Conservation (phyloP, 2,888 invertebrate species). For the Dione juno region DNA sequence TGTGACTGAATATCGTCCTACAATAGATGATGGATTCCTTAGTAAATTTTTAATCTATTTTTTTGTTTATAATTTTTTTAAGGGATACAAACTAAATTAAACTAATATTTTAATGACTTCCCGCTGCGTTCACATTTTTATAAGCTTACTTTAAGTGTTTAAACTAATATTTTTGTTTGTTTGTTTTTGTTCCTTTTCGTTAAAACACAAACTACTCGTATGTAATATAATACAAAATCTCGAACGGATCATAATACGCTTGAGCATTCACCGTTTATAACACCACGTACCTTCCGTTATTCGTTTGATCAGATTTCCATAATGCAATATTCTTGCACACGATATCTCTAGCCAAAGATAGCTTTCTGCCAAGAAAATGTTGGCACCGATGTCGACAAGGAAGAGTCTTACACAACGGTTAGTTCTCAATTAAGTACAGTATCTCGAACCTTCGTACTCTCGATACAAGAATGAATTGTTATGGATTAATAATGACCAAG, state of each 20-base stretch:
- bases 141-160: too few species aligned
- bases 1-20: too few species aligned
- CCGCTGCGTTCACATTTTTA: too few species aligned
- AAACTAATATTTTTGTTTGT: too few species aligned
- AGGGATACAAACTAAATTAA: too few species aligned
- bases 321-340: slow-evolving; percentile 50
- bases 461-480: slow-evolving; percentile 24
- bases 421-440: slow-evolving; percentile 67
- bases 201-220: too few species aligned
- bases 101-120: too few species aligned
- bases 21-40: too few species aligned
- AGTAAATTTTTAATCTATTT: too few species aligned
- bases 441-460: slow-evolving; percentile 27
- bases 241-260: not conserved
- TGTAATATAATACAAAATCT: not conserved
- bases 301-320: slow-evolving; percentile 59
- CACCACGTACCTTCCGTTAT: slow-evolving; percentile 50
- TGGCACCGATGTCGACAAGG: slow-evolving; percentile 49
- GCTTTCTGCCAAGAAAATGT: slow-evolving; percentile 66
- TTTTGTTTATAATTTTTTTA: too few species aligned
- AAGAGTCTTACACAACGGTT: slow-evolving; percentile 53
- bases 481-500: slow-evolving; percentile 10
- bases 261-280: slow-evolving; percentile 14
- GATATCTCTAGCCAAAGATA: slow-evolving; percentile 44
- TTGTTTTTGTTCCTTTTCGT: too few species aligned